Conservation (phyloP, 2,888 invertebrate species). For the Pollenia amentaria region DNA sequence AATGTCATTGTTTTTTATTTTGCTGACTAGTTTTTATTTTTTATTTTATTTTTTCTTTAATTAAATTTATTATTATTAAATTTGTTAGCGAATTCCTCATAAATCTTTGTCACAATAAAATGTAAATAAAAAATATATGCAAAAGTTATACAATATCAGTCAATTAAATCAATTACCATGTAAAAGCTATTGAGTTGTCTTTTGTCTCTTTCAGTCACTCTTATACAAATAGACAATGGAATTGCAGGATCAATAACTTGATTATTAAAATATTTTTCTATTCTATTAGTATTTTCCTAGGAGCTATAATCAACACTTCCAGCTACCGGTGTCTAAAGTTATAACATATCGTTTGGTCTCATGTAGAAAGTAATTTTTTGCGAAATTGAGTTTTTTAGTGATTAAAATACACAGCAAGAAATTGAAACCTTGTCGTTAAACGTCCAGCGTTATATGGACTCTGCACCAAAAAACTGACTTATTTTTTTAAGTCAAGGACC, state of each 20-base stretch:
- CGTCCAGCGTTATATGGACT: too few relatives aligned
- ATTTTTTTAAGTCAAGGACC: too few relatives aligned
- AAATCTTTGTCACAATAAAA: constrained; percentile 61
- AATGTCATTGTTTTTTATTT: constrained; percentile 27
- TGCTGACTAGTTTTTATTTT: background rate
- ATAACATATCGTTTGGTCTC: too few relatives aligned
- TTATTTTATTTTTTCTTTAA: background rate
- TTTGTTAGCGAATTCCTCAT: constrained; percentile 40
- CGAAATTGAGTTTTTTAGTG: too few relatives aligned
- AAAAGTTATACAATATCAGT: constrained; percentile 14
- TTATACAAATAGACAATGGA: background rate
- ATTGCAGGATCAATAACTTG: background rate
- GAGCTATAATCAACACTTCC: too few relatives aligned
- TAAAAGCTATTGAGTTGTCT: constrained; percentile 2
- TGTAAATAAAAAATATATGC: constrained; percentile 35
- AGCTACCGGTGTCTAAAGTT: too few relatives aligned
- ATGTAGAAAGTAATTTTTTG: too few relatives aligned
- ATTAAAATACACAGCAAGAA: too few relatives aligned
- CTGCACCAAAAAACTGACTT: too few relatives aligned
- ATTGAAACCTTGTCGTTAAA: too few relatives aligned
- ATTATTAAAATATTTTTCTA: too few relatives aligned
- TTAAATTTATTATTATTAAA: constrained; percentile 23
- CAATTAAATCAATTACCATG: constrained; percentile 51
- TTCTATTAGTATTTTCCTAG: too few relatives aligned
- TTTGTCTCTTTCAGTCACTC: background rate